Conservation (phyloP, 2,113 vertebrate genomes). For the Silurus asotus region DNA sequence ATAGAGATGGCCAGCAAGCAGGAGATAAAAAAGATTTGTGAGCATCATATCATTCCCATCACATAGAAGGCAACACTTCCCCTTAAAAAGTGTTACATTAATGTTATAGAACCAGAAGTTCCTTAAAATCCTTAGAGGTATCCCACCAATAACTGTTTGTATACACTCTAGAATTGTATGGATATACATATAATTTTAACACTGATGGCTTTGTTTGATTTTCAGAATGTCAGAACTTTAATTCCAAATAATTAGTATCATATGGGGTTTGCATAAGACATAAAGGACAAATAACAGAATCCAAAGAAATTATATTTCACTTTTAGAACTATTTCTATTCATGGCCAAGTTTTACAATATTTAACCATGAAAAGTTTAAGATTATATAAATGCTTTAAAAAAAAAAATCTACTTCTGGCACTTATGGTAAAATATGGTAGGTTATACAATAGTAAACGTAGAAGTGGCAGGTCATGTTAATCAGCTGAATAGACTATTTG, state of each 20-base stretch:
- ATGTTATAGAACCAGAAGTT: not conserved
- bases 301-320: not conserved
- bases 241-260: not conserved
- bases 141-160: not conserved
- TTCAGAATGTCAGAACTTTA: not conserved
- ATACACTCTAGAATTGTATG: not conserved
- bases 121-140: not conserved
- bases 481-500: not conserved
- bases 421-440: not conserved
- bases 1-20: slow-evolving; percentile 6
- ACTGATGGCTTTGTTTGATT: not conserved
- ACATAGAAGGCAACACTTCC: not conserved
- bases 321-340: too few relatives aligned
- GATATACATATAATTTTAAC: not conserved
- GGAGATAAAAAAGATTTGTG: slow-evolving; percentile 8
- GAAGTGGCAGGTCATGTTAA: not conserved
- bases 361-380: not conserved
- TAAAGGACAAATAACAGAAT: not conserved
- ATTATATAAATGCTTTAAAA: not conserved
- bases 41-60: not conserved
- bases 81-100: not conserved
- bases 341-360: too few relatives aligned
- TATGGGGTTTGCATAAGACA: not conserved
- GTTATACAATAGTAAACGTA: not conserved
- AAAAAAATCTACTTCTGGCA: not conserved